Conservation (phyloP, 2,888 invertebrate species). For the Acanthococcus lagerstroemiae region DNA sequence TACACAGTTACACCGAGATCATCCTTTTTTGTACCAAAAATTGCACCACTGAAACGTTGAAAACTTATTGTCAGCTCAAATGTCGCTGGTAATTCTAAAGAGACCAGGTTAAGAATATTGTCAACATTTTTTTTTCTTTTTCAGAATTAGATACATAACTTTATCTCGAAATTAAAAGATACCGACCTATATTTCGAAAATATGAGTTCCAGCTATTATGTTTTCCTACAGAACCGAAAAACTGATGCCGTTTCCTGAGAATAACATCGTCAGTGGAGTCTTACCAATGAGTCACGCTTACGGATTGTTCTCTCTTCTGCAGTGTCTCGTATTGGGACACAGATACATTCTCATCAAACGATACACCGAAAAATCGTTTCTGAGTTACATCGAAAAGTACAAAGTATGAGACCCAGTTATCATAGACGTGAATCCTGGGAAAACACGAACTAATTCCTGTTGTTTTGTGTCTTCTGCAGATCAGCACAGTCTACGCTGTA, state of each 20-base stretch:
- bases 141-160: too few species aligned
- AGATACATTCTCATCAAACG: background rate
- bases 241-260: background rate
- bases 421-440: background rate
- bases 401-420: background rate
- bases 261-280: background rate
- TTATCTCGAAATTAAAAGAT: too few species aligned
- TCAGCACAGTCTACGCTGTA: slow-evolving; percentile 54
- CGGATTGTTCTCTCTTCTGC: background rate
- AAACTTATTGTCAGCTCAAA: too few species aligned
- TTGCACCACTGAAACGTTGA: too few species aligned
- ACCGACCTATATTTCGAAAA: too few species aligned
- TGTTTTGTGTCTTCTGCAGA: too few species aligned
- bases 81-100: too few species aligned
- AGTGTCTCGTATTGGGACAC: background rate
- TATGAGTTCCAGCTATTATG: too few species aligned
- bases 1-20: too few species aligned
- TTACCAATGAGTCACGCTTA: background rate
- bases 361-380: background rate
- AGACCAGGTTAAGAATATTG: too few species aligned
- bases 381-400: background rate
- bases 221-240: background rate
- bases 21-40: too few species aligned
- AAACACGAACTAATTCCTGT: background rate
- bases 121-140: too few species aligned